Conservation (phyloP, 2,888 invertebrate species). For the Athetis lepigone region DNA sequence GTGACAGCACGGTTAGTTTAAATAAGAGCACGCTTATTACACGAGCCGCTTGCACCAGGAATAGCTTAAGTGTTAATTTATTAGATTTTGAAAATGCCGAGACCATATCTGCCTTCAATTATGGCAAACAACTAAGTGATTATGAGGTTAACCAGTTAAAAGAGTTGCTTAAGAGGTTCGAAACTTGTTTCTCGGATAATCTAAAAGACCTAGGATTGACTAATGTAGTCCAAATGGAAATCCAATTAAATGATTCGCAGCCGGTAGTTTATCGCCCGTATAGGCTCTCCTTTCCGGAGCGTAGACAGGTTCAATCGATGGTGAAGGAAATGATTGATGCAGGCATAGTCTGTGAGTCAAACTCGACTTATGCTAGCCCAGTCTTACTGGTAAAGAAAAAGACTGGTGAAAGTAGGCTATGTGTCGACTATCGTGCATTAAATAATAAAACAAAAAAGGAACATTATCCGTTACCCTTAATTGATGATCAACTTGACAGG, state of each 20-base stretch:
- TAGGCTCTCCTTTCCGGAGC: conserved; percentile 8
- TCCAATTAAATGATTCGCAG: neutral
- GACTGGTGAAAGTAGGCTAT: conserved; percentile 1
- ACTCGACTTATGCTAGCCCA: conserved; percentile 1
- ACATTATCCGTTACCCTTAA: conserved; percentile 8
- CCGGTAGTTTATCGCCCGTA: conserved; percentile 12
- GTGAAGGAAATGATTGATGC: conserved; percentile 8
- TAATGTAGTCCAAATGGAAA: too few species aligned
- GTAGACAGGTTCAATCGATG: neutral
- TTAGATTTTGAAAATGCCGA: conserved; percentile 4
- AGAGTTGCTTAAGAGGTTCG: neutral
- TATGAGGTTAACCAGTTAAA: neutral
- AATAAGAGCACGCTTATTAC: neutral
- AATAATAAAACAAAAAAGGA: conserved; percentile 8
- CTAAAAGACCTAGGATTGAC: too few species aligned
- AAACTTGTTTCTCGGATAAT: conserved; percentile 5
- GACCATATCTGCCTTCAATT: conserved; percentile 1
- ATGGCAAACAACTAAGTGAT: conserved; percentile 9
- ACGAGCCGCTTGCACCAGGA: neutral
- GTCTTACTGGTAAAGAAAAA: conserved; percentile 7
- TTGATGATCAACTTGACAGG: conserved; percentile 10
- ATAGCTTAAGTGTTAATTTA: neutral
- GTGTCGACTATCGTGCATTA: conserved; percentile 5
- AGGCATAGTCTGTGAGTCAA: conserved; percentile 2
- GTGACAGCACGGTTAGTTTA: neutral